Evolutionary conservation across 2,888 invertebrate genomes (phyloP).

Genomic region (Polylopha cassiicola): DNA sequence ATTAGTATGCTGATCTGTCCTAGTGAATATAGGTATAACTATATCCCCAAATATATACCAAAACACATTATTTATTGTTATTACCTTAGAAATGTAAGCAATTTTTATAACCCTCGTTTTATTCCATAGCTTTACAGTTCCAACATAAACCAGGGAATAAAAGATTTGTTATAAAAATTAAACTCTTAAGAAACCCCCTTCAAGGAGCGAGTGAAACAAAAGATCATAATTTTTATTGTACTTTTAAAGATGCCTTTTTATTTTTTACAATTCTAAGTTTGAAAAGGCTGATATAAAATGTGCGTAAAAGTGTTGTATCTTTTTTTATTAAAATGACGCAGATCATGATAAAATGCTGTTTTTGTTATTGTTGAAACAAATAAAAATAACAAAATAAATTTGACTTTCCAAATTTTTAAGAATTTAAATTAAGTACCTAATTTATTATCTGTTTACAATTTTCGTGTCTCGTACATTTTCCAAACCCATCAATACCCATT

Average conservation of each 20-base stretch:
- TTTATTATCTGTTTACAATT: too few species aligned
- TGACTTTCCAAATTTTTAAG: too few species aligned
- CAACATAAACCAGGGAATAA: slow-evolving; percentile 60
- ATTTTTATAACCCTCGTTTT: slow-evolving; percentile 58
- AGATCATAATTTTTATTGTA: slow-evolving; percentile 65
- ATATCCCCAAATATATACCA: too few species aligned
- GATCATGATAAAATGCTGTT: too few species aligned
- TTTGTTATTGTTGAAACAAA: too few species aligned
- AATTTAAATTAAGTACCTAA: too few species aligned
- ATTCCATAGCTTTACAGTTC: slow-evolving; percentile 59
- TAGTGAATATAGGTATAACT: too few species aligned
- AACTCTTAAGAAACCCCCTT: slow-evolving; percentile 62
- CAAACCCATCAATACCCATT: too few species aligned
- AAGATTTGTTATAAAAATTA: slow-evolving; percentile 72
- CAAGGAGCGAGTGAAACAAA: slow-evolving; percentile 44
- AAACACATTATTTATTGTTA: slow-evolving; percentile 47
- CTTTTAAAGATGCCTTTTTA: slow-evolving; percentile 56
- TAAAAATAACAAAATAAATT: too few species aligned
- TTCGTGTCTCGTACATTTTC: too few species aligned
- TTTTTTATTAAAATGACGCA: slow-evolving; percentile 24
- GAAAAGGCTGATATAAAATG: slow-evolving; percentile 52
- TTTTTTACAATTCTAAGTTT: slow-evolving; percentile 56
- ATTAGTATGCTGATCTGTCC: too few species aligned
- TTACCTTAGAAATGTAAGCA: slow-evolving; percentile 53
- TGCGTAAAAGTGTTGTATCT: slow-evolving; percentile 35